phyloP scores from a whole-genome alignment of 2,888 invertebrate genomes.

The Catocala sponsa region DNA sequence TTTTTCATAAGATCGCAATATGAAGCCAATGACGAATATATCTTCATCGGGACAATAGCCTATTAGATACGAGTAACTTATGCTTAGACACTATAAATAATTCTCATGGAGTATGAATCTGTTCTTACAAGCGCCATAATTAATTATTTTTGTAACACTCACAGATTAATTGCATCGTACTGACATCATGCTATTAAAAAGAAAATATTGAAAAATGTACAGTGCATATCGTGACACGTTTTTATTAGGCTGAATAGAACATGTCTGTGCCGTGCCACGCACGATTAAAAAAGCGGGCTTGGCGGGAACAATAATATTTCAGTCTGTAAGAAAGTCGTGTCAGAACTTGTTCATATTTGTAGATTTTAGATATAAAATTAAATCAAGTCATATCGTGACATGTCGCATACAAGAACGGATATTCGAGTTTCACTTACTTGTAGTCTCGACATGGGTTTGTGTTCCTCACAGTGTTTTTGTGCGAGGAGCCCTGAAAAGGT shows the following conservation, averaged over 20 bases:
- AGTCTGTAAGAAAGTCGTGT: conserved; percentile 57
- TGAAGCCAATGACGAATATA: conserved; percentile 1
- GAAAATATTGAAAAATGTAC: too few relatives aligned
- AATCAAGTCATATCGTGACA: conserved; percentile 52
- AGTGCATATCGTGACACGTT: too few relatives aligned
- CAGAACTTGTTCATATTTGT: conserved; percentile 55
- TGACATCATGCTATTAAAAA: too few relatives aligned
- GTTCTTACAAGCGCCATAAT: neutral
- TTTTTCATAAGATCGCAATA: neutral
- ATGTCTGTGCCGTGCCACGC: neutral
- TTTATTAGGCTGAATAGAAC: conserved; percentile 4
- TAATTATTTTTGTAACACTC: neutral
- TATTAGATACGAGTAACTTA: conserved; percentile 10
- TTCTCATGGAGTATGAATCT: conserved; percentile 14
- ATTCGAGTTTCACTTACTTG: conserved; percentile 51
- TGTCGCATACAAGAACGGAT: conserved; percentile 56
- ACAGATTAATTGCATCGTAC: too few relatives aligned
- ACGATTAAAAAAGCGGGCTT: conserved; percentile 33
- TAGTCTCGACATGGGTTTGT: conserved; percentile 71
- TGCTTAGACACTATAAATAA: conserved; percentile 2
- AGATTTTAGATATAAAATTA: conserved; percentile 17
- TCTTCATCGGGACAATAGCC: conserved; percentile 7
- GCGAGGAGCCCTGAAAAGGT: conserved; percentile 59
- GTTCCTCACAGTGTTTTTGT: conserved; percentile 70
- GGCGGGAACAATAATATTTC: neutral